Conservation (phyloP, 1,140 invertebrate genomes). For the Penaeus chinensis region DNA sequence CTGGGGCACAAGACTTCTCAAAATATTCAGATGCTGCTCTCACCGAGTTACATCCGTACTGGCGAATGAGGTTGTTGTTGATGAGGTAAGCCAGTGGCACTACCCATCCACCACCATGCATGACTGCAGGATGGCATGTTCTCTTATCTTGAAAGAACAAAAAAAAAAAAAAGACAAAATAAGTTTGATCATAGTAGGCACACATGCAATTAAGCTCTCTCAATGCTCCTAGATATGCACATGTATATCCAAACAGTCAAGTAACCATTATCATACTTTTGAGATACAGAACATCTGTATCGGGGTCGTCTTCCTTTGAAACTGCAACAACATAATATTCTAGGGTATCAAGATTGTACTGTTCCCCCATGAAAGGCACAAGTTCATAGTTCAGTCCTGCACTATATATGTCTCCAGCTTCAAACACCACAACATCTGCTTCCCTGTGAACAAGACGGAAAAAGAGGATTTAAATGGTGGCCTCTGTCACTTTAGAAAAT, state of each 20-base stretch:
- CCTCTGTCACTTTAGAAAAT: not conserved
- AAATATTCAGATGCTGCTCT: constrained; percentile 93
- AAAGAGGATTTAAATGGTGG: constrained; percentile 1
- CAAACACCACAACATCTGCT: constrained; percentile 90
- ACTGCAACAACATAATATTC: constrained; percentile 96
- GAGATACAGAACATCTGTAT: constrained; percentile 88
- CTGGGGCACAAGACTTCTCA: constrained; percentile 89
- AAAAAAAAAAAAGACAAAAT: not conserved
- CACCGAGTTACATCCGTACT: constrained; percentile 90
- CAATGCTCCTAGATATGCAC: not conserved
- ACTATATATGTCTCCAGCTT: constrained; percentile 94
- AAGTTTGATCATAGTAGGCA: not conserved
- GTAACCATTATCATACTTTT: constrained; percentile 72
- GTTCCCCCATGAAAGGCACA: constrained; percentile 89
- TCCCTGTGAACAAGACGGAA: constrained; percentile 68
- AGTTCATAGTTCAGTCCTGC: constrained; percentile 84
- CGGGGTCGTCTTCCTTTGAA: constrained; percentile 86
- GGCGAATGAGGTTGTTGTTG: constrained; percentile 91
- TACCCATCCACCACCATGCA: constrained; percentile 94
- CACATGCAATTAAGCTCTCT: not conserved
- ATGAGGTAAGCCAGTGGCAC: constrained; percentile 93
- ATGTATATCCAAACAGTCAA: not conserved
- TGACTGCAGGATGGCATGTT: constrained; percentile 91
- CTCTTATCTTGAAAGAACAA: constrained; percentile 69
- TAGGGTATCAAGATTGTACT: constrained; percentile 85